These are phyloP conservation scores for Acleris laterana DNA, from an alignment of 2,888 invertebrate species.

Conservation along the genomic window DNA sequence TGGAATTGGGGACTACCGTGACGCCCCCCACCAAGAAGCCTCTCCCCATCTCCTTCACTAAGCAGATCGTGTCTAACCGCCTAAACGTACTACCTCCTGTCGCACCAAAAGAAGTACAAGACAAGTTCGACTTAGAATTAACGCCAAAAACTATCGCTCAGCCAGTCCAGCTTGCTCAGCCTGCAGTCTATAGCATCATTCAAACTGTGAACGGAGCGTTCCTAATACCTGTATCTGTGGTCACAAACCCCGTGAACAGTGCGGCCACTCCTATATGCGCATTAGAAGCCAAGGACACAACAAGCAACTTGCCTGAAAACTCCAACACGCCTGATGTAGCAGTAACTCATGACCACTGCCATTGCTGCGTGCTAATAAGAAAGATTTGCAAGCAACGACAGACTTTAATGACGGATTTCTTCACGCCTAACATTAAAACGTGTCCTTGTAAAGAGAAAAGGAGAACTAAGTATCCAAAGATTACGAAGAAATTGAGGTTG, in stretches of 20 bases:
- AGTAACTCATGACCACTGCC: slow-evolving; percentile 54
- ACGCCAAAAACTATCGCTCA: not conserved
- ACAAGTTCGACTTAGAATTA: slow-evolving; percentile 46
- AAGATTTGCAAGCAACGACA: slow-evolving; percentile 59
- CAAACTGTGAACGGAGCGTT: slow-evolving; percentile 53
- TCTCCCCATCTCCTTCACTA: slow-evolving; percentile 60
- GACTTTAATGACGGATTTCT: slow-evolving; percentile 64
- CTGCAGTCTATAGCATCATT: slow-evolving; percentile 48
- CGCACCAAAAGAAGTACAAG: slow-evolving; percentile 23
- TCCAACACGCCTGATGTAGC: not conserved
- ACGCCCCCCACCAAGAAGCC: slow-evolving; percentile 49
- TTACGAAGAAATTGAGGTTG: slow-evolving; percentile 63
- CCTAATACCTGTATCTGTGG: slow-evolving; percentile 52
- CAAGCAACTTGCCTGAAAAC: slow-evolving; percentile 19
- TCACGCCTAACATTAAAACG: slow-evolving; percentile 43
- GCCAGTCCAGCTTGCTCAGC: not conserved
- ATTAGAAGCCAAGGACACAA: slow-evolving; percentile 17
- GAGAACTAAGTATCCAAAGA: slow-evolving; percentile 50
- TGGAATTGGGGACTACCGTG: slow-evolving; percentile 46
- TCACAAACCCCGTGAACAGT: slow-evolving; percentile 48
- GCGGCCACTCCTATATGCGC: slow-evolving; percentile 46
- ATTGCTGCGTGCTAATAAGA: slow-evolving; percentile 62
- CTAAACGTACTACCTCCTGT: slow-evolving; percentile 37
- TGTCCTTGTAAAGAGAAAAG: slow-evolving; percentile 59
- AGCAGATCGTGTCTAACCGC: slow-evolving; percentile 44